These are phyloP conservation scores for Drosophila rufa DNA, from an alignment of 1,140 invertebrate species.

Conservation along the genomic window DNA sequence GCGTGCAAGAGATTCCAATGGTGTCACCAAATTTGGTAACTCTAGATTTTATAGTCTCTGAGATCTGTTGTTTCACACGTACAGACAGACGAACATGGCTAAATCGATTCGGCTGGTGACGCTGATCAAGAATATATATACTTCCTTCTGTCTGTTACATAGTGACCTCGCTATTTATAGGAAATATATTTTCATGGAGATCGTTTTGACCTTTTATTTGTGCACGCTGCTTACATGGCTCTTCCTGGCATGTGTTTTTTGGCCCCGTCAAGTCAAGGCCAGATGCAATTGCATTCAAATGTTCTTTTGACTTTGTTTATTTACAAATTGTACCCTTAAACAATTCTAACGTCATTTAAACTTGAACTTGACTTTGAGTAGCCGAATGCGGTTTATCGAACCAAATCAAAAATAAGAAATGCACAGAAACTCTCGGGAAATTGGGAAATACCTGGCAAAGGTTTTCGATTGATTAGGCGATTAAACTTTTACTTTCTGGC, in stretches of 20 bases:
- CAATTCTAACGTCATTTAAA: slow-evolving; percentile 43
- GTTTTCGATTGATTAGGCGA: slow-evolving; percentile 45
- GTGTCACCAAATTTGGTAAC: no score
- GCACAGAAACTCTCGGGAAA: slow-evolving; percentile 29
- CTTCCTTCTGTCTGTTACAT: no score
- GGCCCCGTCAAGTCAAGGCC: slow-evolving; percentile 39
- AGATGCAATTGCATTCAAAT: slow-evolving; percentile 48
- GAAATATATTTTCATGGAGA: slow-evolving; percentile 14
- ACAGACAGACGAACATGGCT: no score
- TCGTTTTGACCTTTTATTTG: slow-evolving; percentile 26
- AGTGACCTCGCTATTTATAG: slow-evolving; percentile 17
- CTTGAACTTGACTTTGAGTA: slow-evolving; percentile 74
- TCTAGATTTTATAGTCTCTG: no score
- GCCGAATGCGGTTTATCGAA: slow-evolving; percentile 31
- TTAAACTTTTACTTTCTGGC: slow-evolving; percentile 81
- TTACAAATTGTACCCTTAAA: slow-evolving; percentile 55
- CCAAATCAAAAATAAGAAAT: slow-evolving; percentile 18
- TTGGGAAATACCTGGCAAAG: slow-evolving; percentile 77
- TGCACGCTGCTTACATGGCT: slow-evolving; percentile 2
- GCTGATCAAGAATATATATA: no score
- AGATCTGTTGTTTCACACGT: no score
- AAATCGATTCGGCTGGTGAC: no score
- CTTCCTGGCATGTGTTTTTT: slow-evolving; percentile 24
- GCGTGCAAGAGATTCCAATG: no score
- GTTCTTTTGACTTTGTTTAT: slow-evolving; percentile 70